Base-by-base conservation (phyloP, 1,140 invertebrate species). In the Bursaphelenchus mucronatus region DNA sequence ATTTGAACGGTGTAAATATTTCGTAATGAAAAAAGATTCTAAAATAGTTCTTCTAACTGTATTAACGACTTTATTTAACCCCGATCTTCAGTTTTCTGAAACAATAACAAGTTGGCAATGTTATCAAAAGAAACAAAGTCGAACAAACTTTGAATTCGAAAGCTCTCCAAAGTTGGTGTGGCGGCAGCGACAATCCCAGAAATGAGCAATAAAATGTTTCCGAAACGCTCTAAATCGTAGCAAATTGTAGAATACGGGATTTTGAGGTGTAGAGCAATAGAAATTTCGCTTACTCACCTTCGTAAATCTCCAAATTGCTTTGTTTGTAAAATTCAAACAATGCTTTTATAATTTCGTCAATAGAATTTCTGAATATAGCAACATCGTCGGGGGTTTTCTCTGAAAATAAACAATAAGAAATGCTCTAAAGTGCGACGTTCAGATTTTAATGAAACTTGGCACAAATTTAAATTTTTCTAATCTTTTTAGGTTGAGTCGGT, bases 311-410 rank as follows among this genome's bases (percentile, higher is more conserved):
- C 8, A 21, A 70, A 44, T 65, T 52, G 39, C 67, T 78, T 30
- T 43, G 43, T 46, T 71, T 66, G 61, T 74, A 74, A 57, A 59
- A 67, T 30, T 78, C 74, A 19, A 74, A 74, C 11, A 74, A 64
- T 15, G 72, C 74, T 1, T 50, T 53, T 0, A 74, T 67, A n/a
- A 74, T 69, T 17, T 58, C 43, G 41, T 74, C 62, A 30, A 30
- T 30, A 3, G 30, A 30, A 30, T 5, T 30, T 30, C 11, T 70
- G 50, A 61, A 63, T 67, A 4, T 44, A 52, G 5, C 44, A 15
- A 8, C 61, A 50, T 1, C 51, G 19, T 44, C 65, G 21, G 3
- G 61, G 45, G 9, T 64, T 61, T 5, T 43, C 57, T 46, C 73
- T 64, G 1, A 64, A 44, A 11, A 72, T 19, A 10, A 64, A 17